A percentile compares a stretch with the other conserved stretches of the same genome.
Evolutionary conservation across 2,888 invertebrate genomes (phyloP).

Genomic region (Caenorhabditis sp.): DNA sequence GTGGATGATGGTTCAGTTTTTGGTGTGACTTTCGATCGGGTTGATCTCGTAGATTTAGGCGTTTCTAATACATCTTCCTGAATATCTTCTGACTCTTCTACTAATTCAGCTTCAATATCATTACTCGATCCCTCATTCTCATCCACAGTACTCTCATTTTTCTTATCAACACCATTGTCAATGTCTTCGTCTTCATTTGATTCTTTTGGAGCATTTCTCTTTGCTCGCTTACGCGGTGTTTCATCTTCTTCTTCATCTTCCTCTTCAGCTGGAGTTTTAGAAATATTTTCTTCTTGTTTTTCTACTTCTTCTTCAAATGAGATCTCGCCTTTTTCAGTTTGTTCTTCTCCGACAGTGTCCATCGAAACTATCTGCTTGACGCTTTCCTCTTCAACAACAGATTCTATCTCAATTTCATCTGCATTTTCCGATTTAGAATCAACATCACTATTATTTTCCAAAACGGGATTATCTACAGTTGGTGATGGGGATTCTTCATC

Average conservation of each 20-base stretch:
- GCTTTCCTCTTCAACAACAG: slow-evolving; percentile 15
- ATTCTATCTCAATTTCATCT: neutral
- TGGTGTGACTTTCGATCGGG: slow-evolving; percentile 6
- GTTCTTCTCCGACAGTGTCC: slow-evolving; percentile 23
- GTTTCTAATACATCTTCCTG: neutral
- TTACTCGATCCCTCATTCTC: slow-evolving; percentile 13
- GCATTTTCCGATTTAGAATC: neutral
- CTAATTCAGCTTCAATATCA: slow-evolving; percentile 6
- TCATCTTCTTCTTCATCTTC: neutral
- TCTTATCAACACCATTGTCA: slow-evolving; percentile 15
- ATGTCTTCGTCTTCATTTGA: slow-evolving; percentile 17
- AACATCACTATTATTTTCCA: slow-evolving; percentile 4
- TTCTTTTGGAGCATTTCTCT: slow-evolving; percentile 1
- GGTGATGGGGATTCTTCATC: neutral
- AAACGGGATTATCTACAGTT: neutral
- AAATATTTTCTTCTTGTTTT: neutral
- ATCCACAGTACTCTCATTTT: slow-evolving; percentile 3
- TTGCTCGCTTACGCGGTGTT: neutral
- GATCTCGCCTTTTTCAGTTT: slow-evolving; percentile 4
- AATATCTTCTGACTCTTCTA: slow-evolving; percentile 7
- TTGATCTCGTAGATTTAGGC: slow-evolving; percentile 10
- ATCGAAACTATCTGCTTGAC: slow-evolving; percentile 29
- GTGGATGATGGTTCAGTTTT: neutral
- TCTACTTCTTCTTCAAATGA: slow-evolving; percentile 1
- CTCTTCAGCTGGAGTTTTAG: neutral